These are phyloP conservation scores for Phyllotis vaccarum DNA, from an alignment of 2,797 vertebrate species.

Conservation along the genomic window DNA sequence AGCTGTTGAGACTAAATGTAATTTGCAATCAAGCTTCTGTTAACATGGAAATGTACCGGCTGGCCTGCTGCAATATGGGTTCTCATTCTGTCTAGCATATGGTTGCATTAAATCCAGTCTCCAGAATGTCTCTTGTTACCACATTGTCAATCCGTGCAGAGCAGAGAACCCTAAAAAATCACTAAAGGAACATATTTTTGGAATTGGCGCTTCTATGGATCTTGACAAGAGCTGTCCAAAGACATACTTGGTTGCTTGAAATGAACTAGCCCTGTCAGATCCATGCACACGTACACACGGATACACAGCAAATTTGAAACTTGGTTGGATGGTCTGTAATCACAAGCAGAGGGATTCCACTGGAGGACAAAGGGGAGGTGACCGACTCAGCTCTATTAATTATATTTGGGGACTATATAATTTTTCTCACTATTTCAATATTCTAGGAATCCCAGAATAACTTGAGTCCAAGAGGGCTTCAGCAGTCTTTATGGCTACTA, in stretches of 20 bases:
- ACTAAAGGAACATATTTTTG: conserved; percentile 86
- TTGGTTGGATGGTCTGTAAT: conserved; percentile 76
- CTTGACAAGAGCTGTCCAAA: conserved; percentile 85
- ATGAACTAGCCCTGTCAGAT: conserved; percentile 85
- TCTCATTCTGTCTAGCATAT: conserved; percentile 91
- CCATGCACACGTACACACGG: conserved; percentile 72
- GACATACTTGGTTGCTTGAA: conserved; percentile 83
- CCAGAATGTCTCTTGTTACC: conserved; percentile 88
- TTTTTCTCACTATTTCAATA: not conserved
- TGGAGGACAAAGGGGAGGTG: conserved; percentile 77
- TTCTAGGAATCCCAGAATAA: not conserved
- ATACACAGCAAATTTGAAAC: conserved; percentile 69
- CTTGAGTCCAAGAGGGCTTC: not conserved
- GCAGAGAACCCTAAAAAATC: conserved; percentile 88
- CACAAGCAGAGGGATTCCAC: conserved; percentile 43
- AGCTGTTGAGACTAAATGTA: conserved; percentile 89
- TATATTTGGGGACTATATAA: conserved; percentile 57
- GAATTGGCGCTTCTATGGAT: conserved; percentile 84
- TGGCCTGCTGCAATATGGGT: conserved; percentile 89
- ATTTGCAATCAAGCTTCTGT: conserved; percentile 89
- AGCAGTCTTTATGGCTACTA: not conserved
- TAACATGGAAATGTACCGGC: conserved; percentile 88
- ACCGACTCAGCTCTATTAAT: conserved; percentile 69
- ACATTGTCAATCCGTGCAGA: conserved; percentile 86
- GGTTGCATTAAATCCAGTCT: conserved; percentile 90